These are phyloP conservation scores for Dendropsophus ebraccatus DNA, from an alignment of 2,113 vertebrate genomes.

Conservation along the genomic window DNA sequence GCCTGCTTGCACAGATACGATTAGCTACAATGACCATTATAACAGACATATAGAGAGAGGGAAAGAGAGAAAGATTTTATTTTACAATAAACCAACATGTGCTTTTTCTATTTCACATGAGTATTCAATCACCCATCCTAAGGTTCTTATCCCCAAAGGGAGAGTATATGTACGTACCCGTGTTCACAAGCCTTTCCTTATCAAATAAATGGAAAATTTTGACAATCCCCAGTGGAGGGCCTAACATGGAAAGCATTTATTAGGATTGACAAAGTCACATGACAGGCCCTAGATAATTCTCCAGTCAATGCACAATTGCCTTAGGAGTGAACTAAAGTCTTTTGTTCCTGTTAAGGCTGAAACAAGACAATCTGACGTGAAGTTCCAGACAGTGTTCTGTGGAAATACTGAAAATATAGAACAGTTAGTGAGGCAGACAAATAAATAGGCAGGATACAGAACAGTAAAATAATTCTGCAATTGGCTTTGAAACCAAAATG, in stretches of 20 bases:
- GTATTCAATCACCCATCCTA: constrained; percentile 42
- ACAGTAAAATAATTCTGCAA: neutral
- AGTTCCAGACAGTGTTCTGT: constrained; percentile 25
- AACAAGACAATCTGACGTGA: constrained; percentile 46
- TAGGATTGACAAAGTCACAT: constrained; percentile 53
- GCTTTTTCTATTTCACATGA: constrained; percentile 40
- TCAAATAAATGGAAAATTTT: constrained; percentile 55
- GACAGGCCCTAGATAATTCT: constrained; percentile 54
- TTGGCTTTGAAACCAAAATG: neutral
- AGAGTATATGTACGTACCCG: constrained; percentile 44
- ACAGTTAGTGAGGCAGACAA: constrained; percentile 27
- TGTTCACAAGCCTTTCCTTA: constrained; percentile 51
- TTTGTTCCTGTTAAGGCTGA: constrained; percentile 53
- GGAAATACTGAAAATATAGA: neutral
- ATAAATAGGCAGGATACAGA: neutral
- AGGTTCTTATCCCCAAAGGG: constrained; percentile 50
- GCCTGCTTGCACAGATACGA: neutral
- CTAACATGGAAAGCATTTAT: constrained; percentile 57
- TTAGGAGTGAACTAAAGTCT: constrained; percentile 48
- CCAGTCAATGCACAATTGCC: constrained; percentile 53
- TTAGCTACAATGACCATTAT: constrained; percentile 7
- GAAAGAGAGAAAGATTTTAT: neutral
- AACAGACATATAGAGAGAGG: neutral
- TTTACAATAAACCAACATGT: constrained; percentile 8
- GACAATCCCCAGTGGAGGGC: constrained; percentile 55